These are phyloP conservation scores for Achatina immaculata DNA, from an alignment of 1,140 invertebrate species.

Conservation along the genomic window DNA sequence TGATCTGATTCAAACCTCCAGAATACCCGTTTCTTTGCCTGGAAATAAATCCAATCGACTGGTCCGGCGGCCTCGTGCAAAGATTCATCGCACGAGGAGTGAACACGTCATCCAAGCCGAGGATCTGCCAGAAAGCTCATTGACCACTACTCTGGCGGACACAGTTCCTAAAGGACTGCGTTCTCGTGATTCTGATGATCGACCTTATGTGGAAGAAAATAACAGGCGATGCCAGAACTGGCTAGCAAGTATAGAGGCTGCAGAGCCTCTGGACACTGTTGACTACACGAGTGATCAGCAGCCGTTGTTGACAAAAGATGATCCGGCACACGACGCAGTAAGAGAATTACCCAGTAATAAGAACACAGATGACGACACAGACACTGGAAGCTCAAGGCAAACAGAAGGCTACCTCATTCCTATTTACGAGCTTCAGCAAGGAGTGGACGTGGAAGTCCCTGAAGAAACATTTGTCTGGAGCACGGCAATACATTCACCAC, in stretches of 20 bases:
- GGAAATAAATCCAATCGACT: slow-evolving; percentile 44
- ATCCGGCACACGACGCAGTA: background rate
- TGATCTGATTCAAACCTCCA: background rate
- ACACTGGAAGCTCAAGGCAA: background rate
- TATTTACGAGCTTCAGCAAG: background rate
- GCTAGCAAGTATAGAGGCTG: slow-evolving; percentile 62
- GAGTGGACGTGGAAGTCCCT: background rate
- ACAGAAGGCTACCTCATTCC: slow-evolving; percentile 3
- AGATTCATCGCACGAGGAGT: slow-evolving; percentile 65
- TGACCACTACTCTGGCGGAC: slow-evolving; percentile 61
- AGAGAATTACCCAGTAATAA: background rate
- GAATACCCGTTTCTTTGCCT: background rate
- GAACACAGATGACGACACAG: background rate
- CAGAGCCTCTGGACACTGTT: slow-evolving; percentile 58
- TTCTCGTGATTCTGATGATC: slow-evolving; percentile 50
- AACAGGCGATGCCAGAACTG: slow-evolving; percentile 64
- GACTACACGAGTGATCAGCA: slow-evolving; percentile 34
- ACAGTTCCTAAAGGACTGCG: slow-evolving; percentile 59
- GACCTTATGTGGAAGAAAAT: slow-evolving; percentile 60
- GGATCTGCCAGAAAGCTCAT: slow-evolving; percentile 57
- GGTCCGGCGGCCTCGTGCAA: slow-evolving; percentile 55
- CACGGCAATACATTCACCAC: background rate
- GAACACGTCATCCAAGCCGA: slow-evolving; percentile 60
- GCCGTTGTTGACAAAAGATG: background rate
- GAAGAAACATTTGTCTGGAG: slow-evolving; percentile 16